Evolutionary conservation across 2,888 invertebrate species (phyloP).

Genomic region (Ormyrus thymus): DNA sequence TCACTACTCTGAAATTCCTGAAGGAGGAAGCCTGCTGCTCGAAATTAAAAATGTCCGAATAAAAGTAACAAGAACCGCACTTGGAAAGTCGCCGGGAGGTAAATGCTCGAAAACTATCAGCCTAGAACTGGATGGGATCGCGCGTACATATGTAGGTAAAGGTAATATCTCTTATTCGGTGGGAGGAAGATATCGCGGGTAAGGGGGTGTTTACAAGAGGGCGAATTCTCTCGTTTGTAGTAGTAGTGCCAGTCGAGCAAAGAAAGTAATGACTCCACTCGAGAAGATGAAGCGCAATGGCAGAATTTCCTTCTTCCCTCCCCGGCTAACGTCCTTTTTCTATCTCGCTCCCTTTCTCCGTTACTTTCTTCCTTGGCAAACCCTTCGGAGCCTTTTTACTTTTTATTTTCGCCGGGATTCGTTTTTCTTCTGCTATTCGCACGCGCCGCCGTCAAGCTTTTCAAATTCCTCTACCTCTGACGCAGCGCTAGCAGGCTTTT

Average conservation of each 20-base stretch:
- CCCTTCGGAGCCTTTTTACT: constrained; percentile 26
- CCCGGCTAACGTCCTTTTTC: constrained; percentile 33
- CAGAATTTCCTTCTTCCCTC: constrained; percentile 55
- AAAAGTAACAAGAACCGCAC: neutral
- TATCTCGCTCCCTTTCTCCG: constrained; percentile 42
- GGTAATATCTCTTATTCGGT: constrained; percentile 54
- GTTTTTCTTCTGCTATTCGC: constrained; percentile 11
- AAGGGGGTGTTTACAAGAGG: constrained; percentile 67
- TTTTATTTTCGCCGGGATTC: neutral
- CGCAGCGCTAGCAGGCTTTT: neutral
- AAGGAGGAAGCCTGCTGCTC: constrained; percentile 15
- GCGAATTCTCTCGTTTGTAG: constrained; percentile 56
- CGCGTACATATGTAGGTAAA: constrained; percentile 30
- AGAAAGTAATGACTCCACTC: constrained; percentile 69
- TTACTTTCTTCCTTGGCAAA: constrained; percentile 46
- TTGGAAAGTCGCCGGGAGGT: constrained; percentile 10
- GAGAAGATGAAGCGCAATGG: constrained; percentile 67
- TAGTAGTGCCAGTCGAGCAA: constrained; percentile 57
- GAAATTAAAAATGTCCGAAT: constrained; percentile 28
- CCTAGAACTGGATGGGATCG: neutral
- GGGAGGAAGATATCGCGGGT: constrained; percentile 43
- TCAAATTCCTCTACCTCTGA: constrained; percentile 36
- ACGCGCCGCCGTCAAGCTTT: constrained; percentile 44
- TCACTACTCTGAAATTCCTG: neutral
- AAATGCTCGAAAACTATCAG: constrained; percentile 43